Conservation (phyloP, 2,113 vertebrate species). For the Malurus cyaneus region DNA sequence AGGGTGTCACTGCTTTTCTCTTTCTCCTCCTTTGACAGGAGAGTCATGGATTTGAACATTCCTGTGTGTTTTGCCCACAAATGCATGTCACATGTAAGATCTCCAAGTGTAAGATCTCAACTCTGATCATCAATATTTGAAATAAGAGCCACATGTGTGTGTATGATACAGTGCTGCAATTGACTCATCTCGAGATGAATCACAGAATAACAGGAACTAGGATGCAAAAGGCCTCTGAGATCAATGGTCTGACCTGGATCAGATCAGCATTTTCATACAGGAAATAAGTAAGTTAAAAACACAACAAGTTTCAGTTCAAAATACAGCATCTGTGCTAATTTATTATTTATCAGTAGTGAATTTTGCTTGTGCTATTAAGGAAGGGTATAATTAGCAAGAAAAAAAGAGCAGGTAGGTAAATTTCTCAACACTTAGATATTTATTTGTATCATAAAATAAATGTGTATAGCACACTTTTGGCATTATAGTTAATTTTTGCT, state of each 20-base stretch:
- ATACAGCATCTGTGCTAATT: neutral
- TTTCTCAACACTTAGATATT: neutral
- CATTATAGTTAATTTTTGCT: neutral
- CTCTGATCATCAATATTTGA: too few relatives aligned
- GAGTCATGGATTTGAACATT: neutral
- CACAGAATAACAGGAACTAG: neutral
- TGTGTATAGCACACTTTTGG: neutral
- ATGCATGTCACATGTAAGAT: too few relatives aligned
- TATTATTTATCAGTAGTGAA: neutral
- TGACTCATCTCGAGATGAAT: neutral
- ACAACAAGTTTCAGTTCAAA: neutral
- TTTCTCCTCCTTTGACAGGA: neutral
- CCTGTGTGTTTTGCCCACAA: accelerated
- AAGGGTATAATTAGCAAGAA: neutral
- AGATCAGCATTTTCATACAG: neutral
- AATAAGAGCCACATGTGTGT: accelerated
- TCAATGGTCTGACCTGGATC: neutral
- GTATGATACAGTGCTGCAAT: accelerated
- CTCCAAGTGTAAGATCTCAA: neutral
- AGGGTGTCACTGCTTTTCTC: accelerated
- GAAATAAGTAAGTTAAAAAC: neutral
- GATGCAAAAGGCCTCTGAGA: neutral
- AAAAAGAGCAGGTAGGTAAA: neutral
- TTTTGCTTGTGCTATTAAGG: neutral
- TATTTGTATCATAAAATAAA: neutral